Percentiles rank a stretch among this genome's conserved stretches.
Conservation (phyloP, 2,888 invertebrate genomes). For the Drosophila pegasa region DNA sequence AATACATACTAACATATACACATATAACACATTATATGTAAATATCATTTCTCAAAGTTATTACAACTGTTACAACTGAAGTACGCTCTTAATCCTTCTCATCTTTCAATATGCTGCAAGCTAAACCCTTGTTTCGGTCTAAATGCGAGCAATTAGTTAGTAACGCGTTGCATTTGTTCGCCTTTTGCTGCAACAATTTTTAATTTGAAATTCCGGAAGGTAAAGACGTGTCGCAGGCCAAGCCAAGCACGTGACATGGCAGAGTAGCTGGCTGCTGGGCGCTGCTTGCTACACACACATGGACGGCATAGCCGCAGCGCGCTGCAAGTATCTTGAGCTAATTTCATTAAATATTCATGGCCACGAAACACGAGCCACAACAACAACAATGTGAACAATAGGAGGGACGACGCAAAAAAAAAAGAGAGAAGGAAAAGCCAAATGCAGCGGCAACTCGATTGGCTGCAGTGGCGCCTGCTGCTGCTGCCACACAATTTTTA, state of each 20-base stretch:
- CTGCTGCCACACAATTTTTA: conserved; percentile 34
- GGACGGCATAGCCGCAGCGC: conserved; percentile 48
- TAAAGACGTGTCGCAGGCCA: conserved; percentile 15
- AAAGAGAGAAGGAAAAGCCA: conserved; percentile 9
- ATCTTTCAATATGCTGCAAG: neutral
- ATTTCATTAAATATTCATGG: conserved; percentile 79
- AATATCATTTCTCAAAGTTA: too few species aligned
- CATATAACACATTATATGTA: too few species aligned
- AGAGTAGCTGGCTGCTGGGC: neutral
- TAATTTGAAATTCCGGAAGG: conserved; percentile 31
- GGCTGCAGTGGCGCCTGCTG: conserved; percentile 30
- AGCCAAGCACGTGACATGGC: conserved; percentile 26
- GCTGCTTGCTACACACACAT: conserved; percentile 13
- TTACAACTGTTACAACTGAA: neutral
- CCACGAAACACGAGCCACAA: conserved; percentile 46
- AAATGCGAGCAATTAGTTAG: conserved; percentile 8
- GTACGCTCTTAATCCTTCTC: neutral
- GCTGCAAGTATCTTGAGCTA: conserved; percentile 68
- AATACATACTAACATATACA: too few species aligned
- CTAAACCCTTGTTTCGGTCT: neutral
- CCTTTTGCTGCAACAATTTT: conserved; percentile 12
- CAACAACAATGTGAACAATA: conserved; percentile 14
- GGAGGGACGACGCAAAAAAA: neutral
- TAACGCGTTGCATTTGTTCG: conserved; percentile 2
- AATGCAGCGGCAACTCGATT: conserved; percentile 36